These are phyloP conservation scores for Haemorhous mexicanus DNA, from an alignment of 2,113 vertebrate species.

Conservation along the genomic window DNA sequence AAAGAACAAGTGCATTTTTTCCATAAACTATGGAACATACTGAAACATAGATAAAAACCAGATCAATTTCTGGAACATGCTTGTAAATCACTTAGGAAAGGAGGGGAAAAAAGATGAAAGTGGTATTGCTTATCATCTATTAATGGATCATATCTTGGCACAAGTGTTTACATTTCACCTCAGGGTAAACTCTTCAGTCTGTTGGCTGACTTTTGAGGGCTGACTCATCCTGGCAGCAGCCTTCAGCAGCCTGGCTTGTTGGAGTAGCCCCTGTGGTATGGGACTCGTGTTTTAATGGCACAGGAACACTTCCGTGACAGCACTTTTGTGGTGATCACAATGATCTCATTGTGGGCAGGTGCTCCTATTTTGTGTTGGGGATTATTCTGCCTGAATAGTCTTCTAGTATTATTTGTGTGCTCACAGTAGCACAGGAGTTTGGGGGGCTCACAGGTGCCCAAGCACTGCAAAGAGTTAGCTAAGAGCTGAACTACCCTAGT, in stretches of 20 bases:
- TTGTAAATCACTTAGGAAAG: not conserved
- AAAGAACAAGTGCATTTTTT: not conserved
- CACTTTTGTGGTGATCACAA: not conserved
- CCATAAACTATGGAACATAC: not conserved
- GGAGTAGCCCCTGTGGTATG: rapidly evolving
- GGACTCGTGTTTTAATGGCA: not conserved
- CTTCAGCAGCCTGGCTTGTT: not conserved
- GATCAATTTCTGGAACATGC: not conserved
- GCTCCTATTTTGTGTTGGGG: rapidly evolving
- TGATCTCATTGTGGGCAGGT: not conserved
- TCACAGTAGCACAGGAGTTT: not conserved
- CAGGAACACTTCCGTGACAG: not conserved
- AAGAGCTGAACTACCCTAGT: not conserved
- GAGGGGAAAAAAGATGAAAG: not conserved
- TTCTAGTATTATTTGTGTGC: not conserved
- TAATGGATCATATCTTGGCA: not conserved
- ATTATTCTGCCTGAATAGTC: not conserved
- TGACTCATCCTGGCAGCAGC: not conserved
- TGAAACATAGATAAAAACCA: not conserved
- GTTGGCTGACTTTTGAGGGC: not conserved
- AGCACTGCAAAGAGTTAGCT: not conserved
- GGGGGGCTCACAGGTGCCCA: not conserved
- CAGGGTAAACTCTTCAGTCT: not conserved
- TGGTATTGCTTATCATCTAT: not conserved
- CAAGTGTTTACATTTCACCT: not conserved